Evolutionary conservation across 2,888 invertebrate genomes (phyloP), one percentile per base, ranked within the genome.

Genomic region (Notocelia uddmanniana): DNA sequence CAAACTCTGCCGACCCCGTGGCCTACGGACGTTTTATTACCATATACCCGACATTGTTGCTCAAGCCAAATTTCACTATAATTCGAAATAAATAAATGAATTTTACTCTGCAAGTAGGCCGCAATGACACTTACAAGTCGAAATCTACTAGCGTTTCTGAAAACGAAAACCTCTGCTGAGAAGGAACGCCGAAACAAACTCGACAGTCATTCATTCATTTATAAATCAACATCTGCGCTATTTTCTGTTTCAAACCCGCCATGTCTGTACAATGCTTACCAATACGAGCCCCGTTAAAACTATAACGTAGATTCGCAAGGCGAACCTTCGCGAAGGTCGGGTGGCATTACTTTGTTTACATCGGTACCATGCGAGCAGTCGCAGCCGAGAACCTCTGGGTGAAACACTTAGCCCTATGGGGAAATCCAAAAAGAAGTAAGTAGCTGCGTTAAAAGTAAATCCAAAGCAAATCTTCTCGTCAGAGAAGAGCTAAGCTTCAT

Each of bases 341-440:
- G 77, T 82, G 85, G 83, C 89, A 90, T 84, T 88, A 79, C 84
- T 87, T 89, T 88, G 89, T 90, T 91, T 89, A 91, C 88, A 77
- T 85, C 83, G 77, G 77, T 78, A 66, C 74, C 80, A 81, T 78
- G 80, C 78, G 76, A 77, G 70, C 70, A 60, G 72, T 60, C 45
- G 50, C 48, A 13, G 60, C 48, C 50, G 54, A 54, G 52, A 10
- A 26, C 45, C 66, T 31, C 54, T 54, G 55, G 23, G 57, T 67
- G 41, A 15, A 31, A 31, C 26, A 62, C 55, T 19, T 18, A 62
- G 77, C 78, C 78, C 68, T 78, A 91, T 92, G 92, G 89, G 88
- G 80, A 91, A 87, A 77, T 85, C 87, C n/a, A 83, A 83, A 69
- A 92, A 89, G 86, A 92, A 90, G 92, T 92, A 79, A 64, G 78